A percentile compares a stretch with the other conserved stretches of the same genome.
phyloP scores from a whole-genome alignment of 1,140 invertebrate species.

The Procambarus virginalis region DNA sequence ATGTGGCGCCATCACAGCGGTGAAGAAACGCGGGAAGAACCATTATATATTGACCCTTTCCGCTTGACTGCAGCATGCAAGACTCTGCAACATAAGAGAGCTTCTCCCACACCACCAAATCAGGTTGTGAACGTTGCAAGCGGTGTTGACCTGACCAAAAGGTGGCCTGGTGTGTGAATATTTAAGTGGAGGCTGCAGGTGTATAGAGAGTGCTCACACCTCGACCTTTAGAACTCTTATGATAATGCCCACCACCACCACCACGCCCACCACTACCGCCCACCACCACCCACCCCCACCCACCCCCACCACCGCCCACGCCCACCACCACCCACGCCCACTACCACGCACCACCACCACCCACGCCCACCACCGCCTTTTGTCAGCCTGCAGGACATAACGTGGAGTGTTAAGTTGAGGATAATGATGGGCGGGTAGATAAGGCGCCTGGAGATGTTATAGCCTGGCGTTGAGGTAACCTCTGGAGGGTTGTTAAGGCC shows the following conservation, averaged over 20 bases:
- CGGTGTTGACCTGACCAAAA: neutral
- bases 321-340: too few relatives aligned
- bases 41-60: too few relatives aligned
- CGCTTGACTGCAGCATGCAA: too few relatives aligned
- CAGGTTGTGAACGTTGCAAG: neutral
- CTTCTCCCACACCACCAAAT: neutral
- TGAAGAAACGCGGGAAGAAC: too few relatives aligned
- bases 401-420: neutral
- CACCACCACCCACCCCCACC: too few relatives aligned
- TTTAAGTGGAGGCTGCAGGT: neutral
- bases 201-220: conserved; percentile 10
- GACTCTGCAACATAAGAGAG: too few relatives aligned
- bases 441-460: neutral
- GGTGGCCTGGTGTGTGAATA: neutral
- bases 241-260: neutral
- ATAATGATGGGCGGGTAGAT: neutral
- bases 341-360: too few relatives aligned
- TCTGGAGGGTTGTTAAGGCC: too few relatives aligned
- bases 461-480: too few relatives aligned
- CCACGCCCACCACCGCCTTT: neutral
- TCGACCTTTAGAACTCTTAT: neutral
- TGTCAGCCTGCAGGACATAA: conserved; percentile 20
- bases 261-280: too few relatives aligned
- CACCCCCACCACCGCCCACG: too few relatives aligned
- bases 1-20: too few relatives aligned